Base-by-base conservation (phyloP, 2,888 invertebrate species). In the Serrognathus titanus region DNA sequence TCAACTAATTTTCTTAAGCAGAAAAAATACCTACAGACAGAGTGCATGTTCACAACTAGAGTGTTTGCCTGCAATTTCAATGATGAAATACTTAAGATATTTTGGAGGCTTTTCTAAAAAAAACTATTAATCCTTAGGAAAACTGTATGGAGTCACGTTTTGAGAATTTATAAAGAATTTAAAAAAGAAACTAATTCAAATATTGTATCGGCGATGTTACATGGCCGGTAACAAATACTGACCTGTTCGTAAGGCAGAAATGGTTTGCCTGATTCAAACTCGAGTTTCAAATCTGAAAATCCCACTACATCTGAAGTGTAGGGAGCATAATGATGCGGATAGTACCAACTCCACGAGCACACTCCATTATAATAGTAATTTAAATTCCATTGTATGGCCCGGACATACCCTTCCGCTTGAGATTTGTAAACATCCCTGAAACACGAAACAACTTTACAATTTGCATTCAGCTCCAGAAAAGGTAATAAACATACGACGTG, bases 291-390 rank as follows among this genome's bases (percentile, higher is more conserved):
- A 65, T 75, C 79, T 63, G 85, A 82, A 72, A 97, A 95, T 55
- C 89, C 86, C 67, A 85, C 87, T 37, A 98, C 85, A 75, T 98
- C 98, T 2, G 97, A 97, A 65, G 97, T 90, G 74, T 90, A 97
- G 0, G 98, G 98, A 0, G 97, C 92, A 78, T 98, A 99, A 77
- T 99, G 97, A 72, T 94, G 92, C 0, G 97, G 96, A 77, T 97
- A 99, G 78, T 84, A 97, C 98, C 98, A 99, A 35, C 94, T 92
- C 99, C 99, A 99, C 0, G 96, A 97, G 50, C 91, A 90, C 45
- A 96, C 94, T 5, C 98, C 98, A 69, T 93, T 88, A 78, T 96
- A 98, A 77, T 99, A 99, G 77, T 99, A 99, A 72, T 90, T 85
- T 12, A 98, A 80, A 72, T 95, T 94, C 98, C 98, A 99, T 69